Evolutionary conservation across 1,140 invertebrate species (phyloP).

Genomic region (Phortica variegata): DNA sequence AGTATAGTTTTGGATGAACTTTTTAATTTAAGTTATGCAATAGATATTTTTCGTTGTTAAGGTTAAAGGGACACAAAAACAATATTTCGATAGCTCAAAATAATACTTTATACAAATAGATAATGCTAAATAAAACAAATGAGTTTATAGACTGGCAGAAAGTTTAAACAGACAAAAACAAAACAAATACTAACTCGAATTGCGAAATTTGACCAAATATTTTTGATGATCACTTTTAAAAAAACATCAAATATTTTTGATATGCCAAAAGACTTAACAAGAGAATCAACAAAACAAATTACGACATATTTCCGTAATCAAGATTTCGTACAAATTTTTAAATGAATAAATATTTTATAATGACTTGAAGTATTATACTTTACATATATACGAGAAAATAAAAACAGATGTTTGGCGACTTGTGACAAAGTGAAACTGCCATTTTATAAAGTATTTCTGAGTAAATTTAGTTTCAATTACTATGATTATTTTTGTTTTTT

Average conservation of each 20-base stretch:
- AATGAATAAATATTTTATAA: constrained; percentile 13
- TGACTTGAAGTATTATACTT: too few relatives aligned
- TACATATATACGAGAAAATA: too few relatives aligned
- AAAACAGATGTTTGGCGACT: too few relatives aligned
- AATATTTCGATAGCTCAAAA: constrained; percentile 37
- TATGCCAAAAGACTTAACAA: not conserved
- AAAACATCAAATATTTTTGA: not conserved
- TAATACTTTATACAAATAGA: too few relatives aligned
- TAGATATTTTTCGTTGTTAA: too few relatives aligned
- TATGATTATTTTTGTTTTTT: too few relatives aligned
- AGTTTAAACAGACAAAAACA: constrained; percentile 18
- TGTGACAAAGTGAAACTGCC: too few relatives aligned
- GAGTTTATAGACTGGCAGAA: constrained; percentile 36
- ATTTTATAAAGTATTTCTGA: too few relatives aligned
- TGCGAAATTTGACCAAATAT: constrained; percentile 3
- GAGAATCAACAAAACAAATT: constrained; percentile 1
- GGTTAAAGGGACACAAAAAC: constrained; percentile 51
- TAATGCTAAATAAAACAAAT: not conserved
- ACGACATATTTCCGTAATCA: constrained; percentile 39
- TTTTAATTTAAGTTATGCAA: too few relatives aligned
- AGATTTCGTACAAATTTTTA: too few relatives aligned
- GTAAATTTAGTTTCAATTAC: too few relatives aligned
- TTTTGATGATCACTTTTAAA: constrained; percentile 26
- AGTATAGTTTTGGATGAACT: too few relatives aligned
- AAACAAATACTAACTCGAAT: constrained; percentile 14